Percentiles rank a stretch among this genome's conserved stretches.
Conservation (phyloP, 2,797 vertebrate species). For the Poliocrania exsul region DNA sequence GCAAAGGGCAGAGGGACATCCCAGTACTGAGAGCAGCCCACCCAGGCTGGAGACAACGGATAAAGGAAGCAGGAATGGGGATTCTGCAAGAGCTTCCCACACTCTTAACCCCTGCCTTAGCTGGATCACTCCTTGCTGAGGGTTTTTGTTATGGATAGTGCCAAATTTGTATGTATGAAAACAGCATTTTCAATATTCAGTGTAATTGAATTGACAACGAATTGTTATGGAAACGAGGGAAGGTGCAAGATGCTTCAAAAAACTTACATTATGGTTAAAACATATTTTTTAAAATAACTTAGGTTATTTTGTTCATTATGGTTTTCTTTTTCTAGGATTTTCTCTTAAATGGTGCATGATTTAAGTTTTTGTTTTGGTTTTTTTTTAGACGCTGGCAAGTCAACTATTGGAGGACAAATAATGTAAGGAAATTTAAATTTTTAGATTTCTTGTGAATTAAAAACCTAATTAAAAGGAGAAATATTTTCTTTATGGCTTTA, state of each 20-base stretch:
- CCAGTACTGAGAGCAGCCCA: background rate
- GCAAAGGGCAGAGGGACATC: background rate
- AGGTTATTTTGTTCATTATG: background rate
- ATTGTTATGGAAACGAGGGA: background rate
- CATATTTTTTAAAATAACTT: background rate
- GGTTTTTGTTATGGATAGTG: background rate
- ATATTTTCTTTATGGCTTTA: background rate
- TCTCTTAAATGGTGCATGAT: background rate
- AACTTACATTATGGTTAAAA: background rate
- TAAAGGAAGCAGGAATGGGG: background rate
- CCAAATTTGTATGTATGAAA: background rate
- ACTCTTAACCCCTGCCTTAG: background rate
- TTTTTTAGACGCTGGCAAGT: slow-evolving; percentile 93
- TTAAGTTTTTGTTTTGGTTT: background rate
- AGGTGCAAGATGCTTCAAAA: background rate
- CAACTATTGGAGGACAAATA: slow-evolving; percentile 97
- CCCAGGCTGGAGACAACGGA: background rate
- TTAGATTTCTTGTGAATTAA: background rate
- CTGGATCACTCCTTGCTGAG: background rate
- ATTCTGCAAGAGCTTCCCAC: background rate
- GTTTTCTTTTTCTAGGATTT: background rate
- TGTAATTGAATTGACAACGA: background rate
- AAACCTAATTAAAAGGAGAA: background rate
- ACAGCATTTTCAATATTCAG: background rate
- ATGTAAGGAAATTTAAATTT: slow-evolving; percentile 85